phyloP scores from a whole-genome alignment of 35 echinoderm and acorn worm genomes.

The Hemicentrotus pulcherrimus region DNA sequence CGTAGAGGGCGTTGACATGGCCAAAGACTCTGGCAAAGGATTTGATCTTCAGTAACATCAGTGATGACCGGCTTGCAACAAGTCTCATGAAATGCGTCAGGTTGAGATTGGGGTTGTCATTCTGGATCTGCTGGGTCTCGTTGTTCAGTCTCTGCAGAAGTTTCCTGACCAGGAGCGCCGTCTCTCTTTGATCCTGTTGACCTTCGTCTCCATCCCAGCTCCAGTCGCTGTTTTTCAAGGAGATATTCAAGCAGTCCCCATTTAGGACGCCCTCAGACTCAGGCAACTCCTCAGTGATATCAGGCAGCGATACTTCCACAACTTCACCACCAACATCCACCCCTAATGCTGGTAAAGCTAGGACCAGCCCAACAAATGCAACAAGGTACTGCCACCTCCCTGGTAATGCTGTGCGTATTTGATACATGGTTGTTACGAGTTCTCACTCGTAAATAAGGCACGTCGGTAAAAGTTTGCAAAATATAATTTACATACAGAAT shows the following conservation, averaged over 20 bases:
- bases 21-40: constrained; percentile 17
- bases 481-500: neutral
- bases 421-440: neutral
- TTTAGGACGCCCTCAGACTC: neutral
- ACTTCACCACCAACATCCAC: neutral
- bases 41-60: constrained; percentile 1
- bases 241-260: neutral
- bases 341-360: neutral
- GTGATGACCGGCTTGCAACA: neutral
- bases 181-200: neutral
- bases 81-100: neutral
- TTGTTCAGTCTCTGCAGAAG: neutral
- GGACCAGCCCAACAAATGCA: neutral
- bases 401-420: neutral
- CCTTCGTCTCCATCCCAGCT: neutral
- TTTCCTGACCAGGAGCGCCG: neutral
- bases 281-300: neutral
- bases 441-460: neutral
- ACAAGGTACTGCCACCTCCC: neutral
- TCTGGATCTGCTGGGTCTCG: neutral
- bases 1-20: neutral
- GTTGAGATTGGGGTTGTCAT: neutral
- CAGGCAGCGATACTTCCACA: neutral
- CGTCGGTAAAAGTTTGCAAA: neutral
- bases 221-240: neutral